phyloP scores from a whole-genome alignment of 1,140 invertebrate species.

The Thaumetopoea pityocampa region DNA sequence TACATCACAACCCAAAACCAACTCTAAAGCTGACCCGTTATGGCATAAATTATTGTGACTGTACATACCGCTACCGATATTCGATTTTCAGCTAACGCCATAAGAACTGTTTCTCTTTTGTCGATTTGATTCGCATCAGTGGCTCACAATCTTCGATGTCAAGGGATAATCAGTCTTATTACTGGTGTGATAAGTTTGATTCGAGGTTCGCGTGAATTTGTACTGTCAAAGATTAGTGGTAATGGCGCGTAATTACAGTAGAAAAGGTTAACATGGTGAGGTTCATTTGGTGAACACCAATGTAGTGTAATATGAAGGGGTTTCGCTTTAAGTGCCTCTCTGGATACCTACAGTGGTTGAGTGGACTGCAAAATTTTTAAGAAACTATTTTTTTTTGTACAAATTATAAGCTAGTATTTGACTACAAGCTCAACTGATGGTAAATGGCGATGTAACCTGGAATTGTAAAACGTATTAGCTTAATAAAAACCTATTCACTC shows the following conservation, averaged over 20 bases:
- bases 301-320: conserved; percentile 51
- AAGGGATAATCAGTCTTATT: conserved; percentile 26
- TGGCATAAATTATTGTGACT: conserved; percentile 20
- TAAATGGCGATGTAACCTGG: too few relatives aligned
- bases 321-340: conserved; percentile 41
- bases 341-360: conserved; percentile 50
- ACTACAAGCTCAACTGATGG: neutral
- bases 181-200: conserved; percentile 28
- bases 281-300: conserved; percentile 67
- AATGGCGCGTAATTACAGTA: conserved; percentile 70
- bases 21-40: conserved; percentile 29
- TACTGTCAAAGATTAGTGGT: conserved; percentile 55
- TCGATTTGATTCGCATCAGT: conserved; percentile 33
- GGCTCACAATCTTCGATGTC: conserved; percentile 2
- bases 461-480: too few relatives aligned
- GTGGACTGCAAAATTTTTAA: conserved; percentile 49
- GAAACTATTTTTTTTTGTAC: conserved; percentile 16
- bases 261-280: conserved; percentile 69
- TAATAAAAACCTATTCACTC: too few relatives aligned
- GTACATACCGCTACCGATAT: conserved; percentile 44
- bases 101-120: conserved; percentile 55
- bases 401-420: neutral
- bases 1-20: conserved; percentile 20
- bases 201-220: conserved; percentile 16
- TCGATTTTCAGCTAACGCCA: conserved; percentile 50